Percentiles rank a stretch among this genome's conserved stretches.
Evolutionary conservation across 64 coral and sea anemone species (phyloP).

Genomic region (Dendronephthya gigantea): DNA sequence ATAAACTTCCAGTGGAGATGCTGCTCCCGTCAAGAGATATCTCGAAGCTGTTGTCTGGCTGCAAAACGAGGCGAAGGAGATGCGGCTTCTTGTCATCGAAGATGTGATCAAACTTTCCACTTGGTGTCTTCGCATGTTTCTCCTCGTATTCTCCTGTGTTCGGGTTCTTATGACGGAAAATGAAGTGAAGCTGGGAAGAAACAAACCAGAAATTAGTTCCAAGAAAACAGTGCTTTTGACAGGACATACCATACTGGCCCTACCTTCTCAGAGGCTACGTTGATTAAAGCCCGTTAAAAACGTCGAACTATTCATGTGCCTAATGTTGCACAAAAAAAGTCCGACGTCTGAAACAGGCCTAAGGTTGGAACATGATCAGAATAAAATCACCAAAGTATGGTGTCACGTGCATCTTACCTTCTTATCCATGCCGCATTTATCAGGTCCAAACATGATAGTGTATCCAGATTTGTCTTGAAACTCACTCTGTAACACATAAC

Average conservation of each 20-base stretch:
- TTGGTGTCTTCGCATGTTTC: constrained; percentile 96
- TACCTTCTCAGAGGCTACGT: too few relatives aligned
- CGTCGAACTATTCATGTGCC: too few relatives aligned
- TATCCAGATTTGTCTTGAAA: constrained; percentile 79
- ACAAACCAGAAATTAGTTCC: not conserved
- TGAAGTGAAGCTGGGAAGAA: constrained; percentile 76
- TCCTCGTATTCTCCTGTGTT: constrained; percentile 78
- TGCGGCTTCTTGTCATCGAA: constrained; percentile 98
- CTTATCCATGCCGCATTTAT: constrained; percentile 92
- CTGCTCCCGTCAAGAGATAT: constrained; percentile 81
- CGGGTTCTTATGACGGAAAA: constrained; percentile 92
- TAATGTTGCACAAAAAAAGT: too few relatives aligned
- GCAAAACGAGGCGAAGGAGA: constrained; percentile 68
- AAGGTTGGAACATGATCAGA: too few relatives aligned
- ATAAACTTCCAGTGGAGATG: constrained; percentile 56
- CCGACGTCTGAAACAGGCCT: too few relatives aligned
- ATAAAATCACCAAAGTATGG: not conserved
- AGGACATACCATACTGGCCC: too few relatives aligned
- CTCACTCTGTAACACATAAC: constrained; percentile 36
- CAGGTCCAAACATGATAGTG: constrained; percentile 98
- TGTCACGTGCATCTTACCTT: constrained; percentile 45
- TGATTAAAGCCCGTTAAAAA: too few relatives aligned
- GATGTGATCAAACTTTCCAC: constrained; percentile 80
- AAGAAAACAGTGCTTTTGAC: not conserved
- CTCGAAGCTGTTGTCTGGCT: constrained; percentile 86